Evolutionary conservation across 2,888 invertebrate species (phyloP).

Genomic region (Melipona beecheii): DNA sequence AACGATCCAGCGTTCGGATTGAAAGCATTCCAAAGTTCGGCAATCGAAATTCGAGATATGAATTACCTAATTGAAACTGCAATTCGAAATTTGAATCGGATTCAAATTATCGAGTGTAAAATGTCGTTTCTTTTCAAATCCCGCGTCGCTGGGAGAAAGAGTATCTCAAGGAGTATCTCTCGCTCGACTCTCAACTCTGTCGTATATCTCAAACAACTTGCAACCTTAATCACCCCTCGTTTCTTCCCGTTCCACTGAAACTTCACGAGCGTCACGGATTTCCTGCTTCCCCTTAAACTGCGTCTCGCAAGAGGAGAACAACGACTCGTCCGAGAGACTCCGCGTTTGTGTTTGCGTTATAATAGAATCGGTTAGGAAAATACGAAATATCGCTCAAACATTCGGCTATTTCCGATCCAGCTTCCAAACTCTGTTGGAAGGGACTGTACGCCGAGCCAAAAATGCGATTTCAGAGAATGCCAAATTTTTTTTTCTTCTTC

Average conservation of each 20-base stretch:
- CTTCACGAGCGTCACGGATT: slow-evolving; percentile 35
- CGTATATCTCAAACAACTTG: slow-evolving; percentile 32
- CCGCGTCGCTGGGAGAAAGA: neutral
- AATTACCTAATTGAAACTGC: neutral
- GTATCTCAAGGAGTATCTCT: slow-evolving; percentile 1
- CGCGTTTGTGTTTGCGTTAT: slow-evolving; percentile 2
- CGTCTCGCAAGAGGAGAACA: slow-evolving; percentile 16
- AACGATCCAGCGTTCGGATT: neutral
- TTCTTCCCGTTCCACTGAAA: slow-evolving; percentile 34
- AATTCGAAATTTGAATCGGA: neutral
- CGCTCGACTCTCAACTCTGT: slow-evolving; percentile 9
- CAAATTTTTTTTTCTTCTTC: neutral
- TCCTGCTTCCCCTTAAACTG: slow-evolving; percentile 28
- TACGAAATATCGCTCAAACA: slow-evolving; percentile 22
- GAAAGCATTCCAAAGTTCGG: neutral
- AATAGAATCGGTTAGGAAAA: slow-evolving; percentile 15
- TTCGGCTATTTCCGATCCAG: slow-evolving; percentile 21
- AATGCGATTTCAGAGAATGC: neutral
- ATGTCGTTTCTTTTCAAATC: neutral
- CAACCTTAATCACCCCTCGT: slow-evolving; percentile 39
- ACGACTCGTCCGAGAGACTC: neutral
- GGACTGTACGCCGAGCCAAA: slow-evolving; percentile 6
- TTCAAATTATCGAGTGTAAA: no score
- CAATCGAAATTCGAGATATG: neutral
- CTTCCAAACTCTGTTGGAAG: neutral